A percentile compares a stretch with the other conserved stretches of the same genome.
These are phyloP conservation scores for Phyllotreta cruciferae DNA, from an alignment of 2,888 invertebrate genomes.

Conservation along the genomic window DNA sequence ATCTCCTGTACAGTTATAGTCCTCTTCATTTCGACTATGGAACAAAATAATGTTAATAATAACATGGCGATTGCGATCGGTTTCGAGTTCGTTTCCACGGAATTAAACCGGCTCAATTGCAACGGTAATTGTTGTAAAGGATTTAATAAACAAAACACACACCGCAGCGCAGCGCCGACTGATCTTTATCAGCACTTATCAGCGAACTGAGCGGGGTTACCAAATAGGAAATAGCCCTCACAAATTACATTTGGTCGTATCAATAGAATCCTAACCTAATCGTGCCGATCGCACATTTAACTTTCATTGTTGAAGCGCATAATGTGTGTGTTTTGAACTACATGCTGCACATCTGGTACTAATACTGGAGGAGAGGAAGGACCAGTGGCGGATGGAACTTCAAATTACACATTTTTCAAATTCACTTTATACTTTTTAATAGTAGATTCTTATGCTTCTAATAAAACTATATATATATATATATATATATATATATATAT, in stretches of 20 bases:
- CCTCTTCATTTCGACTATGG: neutral
- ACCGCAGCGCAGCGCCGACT: conserved; percentile 48
- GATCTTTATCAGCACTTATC: conserved; percentile 52
- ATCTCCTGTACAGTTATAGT: neutral
- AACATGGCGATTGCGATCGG: conserved; percentile 14
- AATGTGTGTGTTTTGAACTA: conserved; percentile 56
- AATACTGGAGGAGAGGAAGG: conserved; percentile 37
- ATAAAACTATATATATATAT: too few species aligned
- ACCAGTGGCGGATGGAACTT: conserved; percentile 43
- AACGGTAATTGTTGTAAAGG: conserved; percentile 51
- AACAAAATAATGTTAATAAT: conserved; percentile 1
- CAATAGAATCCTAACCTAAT: conserved; percentile 60
- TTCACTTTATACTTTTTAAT: conserved; percentile 26
- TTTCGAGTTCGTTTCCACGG: conserved; percentile 20
- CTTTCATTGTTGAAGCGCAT: conserved; percentile 59
- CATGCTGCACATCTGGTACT: conserved; percentile 58
- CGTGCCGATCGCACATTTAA: conserved; percentile 59
- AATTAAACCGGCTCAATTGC: conserved; percentile 38
- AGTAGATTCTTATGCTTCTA: too few species aligned
- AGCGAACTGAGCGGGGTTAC: conserved; percentile 45
- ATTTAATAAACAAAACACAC: conserved; percentile 56
- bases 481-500: too few species aligned
- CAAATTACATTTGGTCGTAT: conserved; percentile 58
- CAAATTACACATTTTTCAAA: conserved; percentile 32
- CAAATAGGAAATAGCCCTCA: conserved; percentile 54